Conservation (phyloP, 2,888 invertebrate species). For the Tetranychus truncatus region DNA sequence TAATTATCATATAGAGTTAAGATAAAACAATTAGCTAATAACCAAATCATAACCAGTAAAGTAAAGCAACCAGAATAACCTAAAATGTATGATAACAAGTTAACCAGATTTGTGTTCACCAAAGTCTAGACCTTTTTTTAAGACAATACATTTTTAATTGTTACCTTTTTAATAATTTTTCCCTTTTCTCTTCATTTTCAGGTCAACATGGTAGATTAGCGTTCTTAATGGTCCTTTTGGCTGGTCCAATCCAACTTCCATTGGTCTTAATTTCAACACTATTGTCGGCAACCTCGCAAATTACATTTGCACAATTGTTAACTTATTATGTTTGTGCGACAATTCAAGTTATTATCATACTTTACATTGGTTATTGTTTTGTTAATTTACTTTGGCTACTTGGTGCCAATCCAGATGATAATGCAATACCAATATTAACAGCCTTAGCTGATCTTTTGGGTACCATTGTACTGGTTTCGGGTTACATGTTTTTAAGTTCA, state of each 20-base stretch:
- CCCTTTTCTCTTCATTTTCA: neutral
- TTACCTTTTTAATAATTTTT: too few relatives aligned
- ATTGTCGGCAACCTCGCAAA: constrained; percentile 61
- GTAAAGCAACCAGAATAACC: too few relatives aligned
- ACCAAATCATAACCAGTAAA: too few relatives aligned
- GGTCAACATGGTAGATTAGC: constrained; percentile 11
- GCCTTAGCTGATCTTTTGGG: constrained; percentile 46
- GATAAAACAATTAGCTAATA: too few relatives aligned
- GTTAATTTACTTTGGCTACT: constrained; percentile 72
- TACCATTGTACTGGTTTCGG: constrained; percentile 53
- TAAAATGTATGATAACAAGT: too few relatives aligned
- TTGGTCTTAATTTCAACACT: constrained; percentile 73
- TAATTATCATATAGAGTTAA: constrained; percentile 41
- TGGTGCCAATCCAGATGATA: constrained; percentile 81
- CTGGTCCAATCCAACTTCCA: constrained; percentile 71
- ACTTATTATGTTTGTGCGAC: constrained; percentile 22
- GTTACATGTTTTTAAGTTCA: constrained; percentile 39
- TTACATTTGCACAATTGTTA: constrained; percentile 38
- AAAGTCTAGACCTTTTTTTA: too few relatives aligned
- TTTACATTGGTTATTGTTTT: constrained; percentile 66
- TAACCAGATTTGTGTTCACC: too few relatives aligned
- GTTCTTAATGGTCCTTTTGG: constrained; percentile 41
- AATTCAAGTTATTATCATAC: constrained; percentile 53
- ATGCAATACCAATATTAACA: constrained; percentile 71
- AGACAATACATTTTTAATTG: too few relatives aligned